phyloP scores from a whole-genome alignment of 2,113 vertebrate species.

The Macaca nemestrina region DNA sequence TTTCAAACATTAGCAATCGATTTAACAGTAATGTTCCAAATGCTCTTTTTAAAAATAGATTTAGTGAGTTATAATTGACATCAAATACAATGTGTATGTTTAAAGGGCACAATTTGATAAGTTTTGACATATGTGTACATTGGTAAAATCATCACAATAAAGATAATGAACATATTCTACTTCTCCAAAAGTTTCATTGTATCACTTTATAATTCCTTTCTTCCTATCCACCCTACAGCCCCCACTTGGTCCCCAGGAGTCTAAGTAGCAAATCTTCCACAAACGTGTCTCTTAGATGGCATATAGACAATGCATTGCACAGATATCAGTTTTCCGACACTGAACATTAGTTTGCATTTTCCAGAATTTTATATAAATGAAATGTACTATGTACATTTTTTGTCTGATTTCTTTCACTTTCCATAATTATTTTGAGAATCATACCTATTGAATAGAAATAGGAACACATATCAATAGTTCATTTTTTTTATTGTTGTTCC shows the following conservation, averaged over 20 bases:
- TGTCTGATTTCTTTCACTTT: neutral
- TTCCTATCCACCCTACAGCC: fast-evolving
- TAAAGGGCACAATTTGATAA: neutral
- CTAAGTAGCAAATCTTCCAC: neutral
- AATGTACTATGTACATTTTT: neutral
- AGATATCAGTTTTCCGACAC: neutral
- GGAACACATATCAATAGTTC: neutral
- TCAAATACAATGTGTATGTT: neutral
- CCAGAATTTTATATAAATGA: neutral
- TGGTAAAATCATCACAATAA: neutral
- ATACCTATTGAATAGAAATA: neutral
- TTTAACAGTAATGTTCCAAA: neutral
- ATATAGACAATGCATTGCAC: neutral
- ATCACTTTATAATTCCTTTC: neutral
- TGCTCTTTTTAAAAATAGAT: neutral
- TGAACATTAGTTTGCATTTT: neutral
- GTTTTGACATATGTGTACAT: neutral
- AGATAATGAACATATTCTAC: neutral
- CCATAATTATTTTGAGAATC: neutral
- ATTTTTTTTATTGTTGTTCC: neutral
- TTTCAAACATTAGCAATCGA: slow-evolving; percentile 57
- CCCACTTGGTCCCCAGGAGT: neutral
- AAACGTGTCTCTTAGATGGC: neutral
- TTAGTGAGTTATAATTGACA: neutral
- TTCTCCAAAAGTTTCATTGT: neutral